phyloP scores from a whole-genome alignment of 2,888 invertebrate species.

The Holacanthella duospinosa region DNA sequence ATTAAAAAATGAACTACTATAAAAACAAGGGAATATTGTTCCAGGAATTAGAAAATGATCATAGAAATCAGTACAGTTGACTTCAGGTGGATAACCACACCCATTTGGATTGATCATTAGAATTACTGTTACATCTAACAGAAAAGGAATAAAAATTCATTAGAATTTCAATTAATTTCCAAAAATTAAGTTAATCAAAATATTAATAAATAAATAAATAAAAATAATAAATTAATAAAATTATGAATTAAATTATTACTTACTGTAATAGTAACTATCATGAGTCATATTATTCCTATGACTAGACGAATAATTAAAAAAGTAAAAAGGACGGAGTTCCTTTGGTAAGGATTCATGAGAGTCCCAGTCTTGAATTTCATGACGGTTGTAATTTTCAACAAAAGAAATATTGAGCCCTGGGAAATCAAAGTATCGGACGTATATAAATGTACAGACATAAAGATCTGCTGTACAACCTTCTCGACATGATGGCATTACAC shows the following conservation, averaged over 20 bases:
- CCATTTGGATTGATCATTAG: constrained; percentile 71
- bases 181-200: too few relatives aligned
- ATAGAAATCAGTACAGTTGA: constrained; percentile 66
- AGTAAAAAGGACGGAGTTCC: too few relatives aligned
- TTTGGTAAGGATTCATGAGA: too few relatives aligned
- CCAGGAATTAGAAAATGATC: constrained; percentile 58
- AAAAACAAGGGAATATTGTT: constrained; percentile 53
- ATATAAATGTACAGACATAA: constrained; percentile 9
- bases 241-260: too few relatives aligned
- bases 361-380: background rate
- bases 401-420: background rate
- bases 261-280: too few relatives aligned
- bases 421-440: constrained; percentile 1
- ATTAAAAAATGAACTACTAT: constrained; percentile 46
- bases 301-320: too few relatives aligned
- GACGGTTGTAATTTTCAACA: background rate
- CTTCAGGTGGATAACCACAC: constrained; percentile 68
- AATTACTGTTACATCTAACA: constrained; percentile 42
- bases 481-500: constrained; percentile 67
- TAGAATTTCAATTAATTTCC: too few relatives aligned
- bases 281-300: too few relatives aligned
- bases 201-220: too few relatives aligned
- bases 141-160: background rate
- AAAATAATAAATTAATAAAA: too few relatives aligned
- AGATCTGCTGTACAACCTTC: constrained; percentile 73